Conservation (phyloP, 2,888 invertebrate species). For the Thera obeliscata region DNA sequence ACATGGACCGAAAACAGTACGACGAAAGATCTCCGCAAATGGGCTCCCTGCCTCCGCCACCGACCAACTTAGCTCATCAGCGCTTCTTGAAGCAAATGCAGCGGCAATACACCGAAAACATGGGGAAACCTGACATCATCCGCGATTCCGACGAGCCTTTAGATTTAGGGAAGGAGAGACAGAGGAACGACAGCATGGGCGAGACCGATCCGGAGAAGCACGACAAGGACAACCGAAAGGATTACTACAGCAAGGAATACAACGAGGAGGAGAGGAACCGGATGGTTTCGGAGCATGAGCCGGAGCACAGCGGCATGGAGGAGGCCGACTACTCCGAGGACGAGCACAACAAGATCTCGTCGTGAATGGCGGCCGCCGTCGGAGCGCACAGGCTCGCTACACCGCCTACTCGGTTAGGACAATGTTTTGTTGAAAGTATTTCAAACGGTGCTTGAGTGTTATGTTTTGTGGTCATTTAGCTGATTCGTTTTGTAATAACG, state of each 20-base stretch:
- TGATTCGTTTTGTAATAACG: slow-evolving; percentile 70
- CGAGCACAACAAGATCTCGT: slow-evolving; percentile 70
- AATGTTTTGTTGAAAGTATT: slow-evolving; percentile 73
- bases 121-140: slow-evolving; percentile 83
- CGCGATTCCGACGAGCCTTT: slow-evolving; percentile 81
- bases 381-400: slow-evolving; percentile 45
- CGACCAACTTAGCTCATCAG: slow-evolving; percentile 82
- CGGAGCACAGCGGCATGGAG: slow-evolving; percentile 68
- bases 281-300: slow-evolving; percentile 61
- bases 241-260: slow-evolving; percentile 68
- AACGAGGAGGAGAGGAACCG: slow-evolving; percentile 64
- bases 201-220: slow-evolving; percentile 77
- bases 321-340: slow-evolving; percentile 81
- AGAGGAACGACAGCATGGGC: slow-evolving; percentile 67
- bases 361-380: slow-evolving; percentile 65
- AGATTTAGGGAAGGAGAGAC: slow-evolving; percentile 82
- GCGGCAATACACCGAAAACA: slow-evolving; percentile 83
- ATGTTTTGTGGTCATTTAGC: slow-evolving; percentile 77
- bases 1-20: slow-evolving; percentile 78
- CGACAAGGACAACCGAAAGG: slow-evolving; percentile 78
- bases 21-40: slow-evolving; percentile 85
- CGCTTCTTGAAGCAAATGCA: slow-evolving; percentile 87
- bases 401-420: slow-evolving; percentile 59
- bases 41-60: slow-evolving; percentile 82
- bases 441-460: slow-evolving; percentile 81